Percentiles rank a stretch among this genome's conserved stretches.
Evolutionary conservation across 2,888 invertebrate species (phyloP).

Genomic region (Rutpela maculata): DNA sequence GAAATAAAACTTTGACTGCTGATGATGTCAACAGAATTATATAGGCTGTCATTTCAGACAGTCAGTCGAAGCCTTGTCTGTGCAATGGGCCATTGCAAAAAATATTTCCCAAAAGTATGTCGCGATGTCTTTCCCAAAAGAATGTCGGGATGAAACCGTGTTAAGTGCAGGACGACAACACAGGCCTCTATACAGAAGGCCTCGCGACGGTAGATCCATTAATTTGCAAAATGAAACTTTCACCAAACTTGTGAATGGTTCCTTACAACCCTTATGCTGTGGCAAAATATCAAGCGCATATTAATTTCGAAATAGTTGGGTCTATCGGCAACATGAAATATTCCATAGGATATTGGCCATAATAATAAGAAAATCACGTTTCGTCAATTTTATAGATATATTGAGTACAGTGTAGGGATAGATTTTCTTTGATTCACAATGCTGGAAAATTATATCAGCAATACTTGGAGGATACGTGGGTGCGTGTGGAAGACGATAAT

Average conservation of each 20-base stretch:
- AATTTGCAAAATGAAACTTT: not conserved
- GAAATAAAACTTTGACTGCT: not conserved
- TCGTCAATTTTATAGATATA: too few relatives aligned
- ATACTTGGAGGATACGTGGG: too few relatives aligned
- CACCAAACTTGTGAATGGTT: constrained; percentile 43
- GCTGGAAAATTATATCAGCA: too few relatives aligned
- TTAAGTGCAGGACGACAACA: not conserved
- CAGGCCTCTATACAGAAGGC: not conserved
- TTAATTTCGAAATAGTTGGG: constrained; percentile 54
- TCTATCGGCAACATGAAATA: constrained; percentile 51
- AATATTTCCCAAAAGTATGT: not conserved
- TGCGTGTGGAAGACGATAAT: too few relatives aligned
- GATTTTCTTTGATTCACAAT: too few relatives aligned
- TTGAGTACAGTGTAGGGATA: too few relatives aligned
- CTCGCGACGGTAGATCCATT: not conserved
- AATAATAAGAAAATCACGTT: too few relatives aligned
- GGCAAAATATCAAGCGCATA: constrained; percentile 51
- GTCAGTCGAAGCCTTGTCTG: not conserved
- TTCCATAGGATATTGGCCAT: too few relatives aligned
- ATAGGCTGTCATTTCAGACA: too few relatives aligned
- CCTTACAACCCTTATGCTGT: constrained; percentile 49
- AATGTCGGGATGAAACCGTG: not conserved
- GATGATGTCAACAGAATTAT: not conserved
- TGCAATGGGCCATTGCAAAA: not conserved
- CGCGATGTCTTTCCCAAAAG: not conserved